Evolutionary conservation across 2,113 vertebrate species (phyloP).

Genomic region (Ammospiza caudacuta): DNA sequence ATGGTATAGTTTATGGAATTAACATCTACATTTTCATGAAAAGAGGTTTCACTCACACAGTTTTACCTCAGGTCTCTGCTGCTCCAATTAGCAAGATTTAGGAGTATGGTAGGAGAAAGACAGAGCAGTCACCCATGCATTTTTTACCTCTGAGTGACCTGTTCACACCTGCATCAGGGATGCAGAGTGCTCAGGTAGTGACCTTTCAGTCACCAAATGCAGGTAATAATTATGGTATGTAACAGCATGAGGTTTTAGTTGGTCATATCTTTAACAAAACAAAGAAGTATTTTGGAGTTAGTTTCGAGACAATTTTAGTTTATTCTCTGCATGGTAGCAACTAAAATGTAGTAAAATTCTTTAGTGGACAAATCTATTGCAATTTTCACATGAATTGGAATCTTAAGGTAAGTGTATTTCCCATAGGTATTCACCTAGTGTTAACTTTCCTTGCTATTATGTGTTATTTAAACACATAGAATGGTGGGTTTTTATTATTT

Average conservation of each 20-base stretch:
- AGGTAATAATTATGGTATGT: background rate
- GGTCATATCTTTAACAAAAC: background rate
- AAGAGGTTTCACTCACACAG: background rate
- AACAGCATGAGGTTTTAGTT: background rate
- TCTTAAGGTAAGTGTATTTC: background rate
- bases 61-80: background rate
- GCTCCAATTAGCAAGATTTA: background rate
- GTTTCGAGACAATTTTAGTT: background rate
- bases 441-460: background rate
- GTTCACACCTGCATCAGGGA: background rate
- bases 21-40: background rate
- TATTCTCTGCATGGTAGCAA: background rate
- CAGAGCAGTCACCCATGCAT: background rate
- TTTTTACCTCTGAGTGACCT: background rate
- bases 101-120: background rate
- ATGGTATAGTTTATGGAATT: background rate
- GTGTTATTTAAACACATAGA: background rate
- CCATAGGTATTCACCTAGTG: background rate
- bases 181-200: background rate
- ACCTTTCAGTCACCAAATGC: accelerated
- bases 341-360: background rate
- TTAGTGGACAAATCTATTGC: background rate
- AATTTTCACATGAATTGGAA: background rate
- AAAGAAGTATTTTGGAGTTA: background rate
- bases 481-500: background rate